Evolutionary conservation across 2,888 invertebrate genomes (phyloP), one percentile per base, ranked within the genome.

Genomic region (Diloba caeruleocephala): DNA sequence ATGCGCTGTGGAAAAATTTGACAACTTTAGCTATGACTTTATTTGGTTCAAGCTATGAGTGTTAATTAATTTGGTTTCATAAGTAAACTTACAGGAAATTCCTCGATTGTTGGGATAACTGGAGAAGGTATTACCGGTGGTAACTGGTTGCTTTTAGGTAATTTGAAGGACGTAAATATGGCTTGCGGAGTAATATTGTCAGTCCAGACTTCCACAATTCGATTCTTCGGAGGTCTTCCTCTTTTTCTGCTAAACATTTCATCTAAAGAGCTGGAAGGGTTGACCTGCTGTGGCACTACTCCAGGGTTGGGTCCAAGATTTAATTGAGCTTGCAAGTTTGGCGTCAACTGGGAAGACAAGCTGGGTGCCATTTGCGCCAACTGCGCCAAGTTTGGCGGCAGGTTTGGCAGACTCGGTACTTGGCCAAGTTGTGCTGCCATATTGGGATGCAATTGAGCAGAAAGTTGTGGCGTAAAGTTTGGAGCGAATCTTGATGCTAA

Each of bases 191-290:
- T 96, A 0, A 95, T 96, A 82, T 96, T 96, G 77, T 96, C 97
- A 69, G 96, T 96, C 96, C 97, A 98, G 59, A 98, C 97, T 94
- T 98, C 98, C 29, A 98, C 98, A 9, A 98, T 96, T 0, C 98
- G 95, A 85, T 99, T 99, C 92, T 99, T 99, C 9, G 99, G 99
- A n/a, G 99, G 99, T 57, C 99, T 94, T 33, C 99, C 99, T 21
- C 99, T 95, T 79, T 98, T 98, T 55, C 98, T 95, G 84, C 98
- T 96, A 82, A 98, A 98, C 95, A 98, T 97, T 43, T 98, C 98
- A 85, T 98, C 98, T 69, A 98, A 95, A 25, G 97, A 96, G 58
- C 96, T 97, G 3, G 96, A 95, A 21, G 93, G 89, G 37, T 90
- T 93, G 0, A 90, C 79, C 12, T 92, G 93, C 23, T 91, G 91